Base-by-base conservation (phyloP, 2,113 vertebrate genomes). In the Nanorana parkeri region DNA sequence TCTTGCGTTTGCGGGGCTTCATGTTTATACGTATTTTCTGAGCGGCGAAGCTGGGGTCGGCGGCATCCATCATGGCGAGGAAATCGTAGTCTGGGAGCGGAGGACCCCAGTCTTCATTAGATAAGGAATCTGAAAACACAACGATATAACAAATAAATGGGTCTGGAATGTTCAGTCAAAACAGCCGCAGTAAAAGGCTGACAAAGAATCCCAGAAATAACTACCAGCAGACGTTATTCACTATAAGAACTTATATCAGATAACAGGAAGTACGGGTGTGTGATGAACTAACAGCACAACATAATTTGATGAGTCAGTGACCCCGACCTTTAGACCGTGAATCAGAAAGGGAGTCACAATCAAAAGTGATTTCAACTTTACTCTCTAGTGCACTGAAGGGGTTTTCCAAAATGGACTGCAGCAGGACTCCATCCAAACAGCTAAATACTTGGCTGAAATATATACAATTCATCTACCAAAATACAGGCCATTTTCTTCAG, bases 71-170 rank as follows among this genome's bases (percentile, higher is more conserved):
- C 91, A 95, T 88, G 65, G 89, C 91, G 17, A 99, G 93, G 85
- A 98, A 98, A 86, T 98, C 84, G 0, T 95, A 95, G 41, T 96
- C 94, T 0, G 95, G 91, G 29, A 92, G 91, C 3, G 92, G 88
- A 10, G 97, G 96, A 64, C 87, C 92, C 96, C 97, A 97, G 19
- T 91, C 88, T 16, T 92, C 89, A 19, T 91, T 92, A 5, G 91
- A 89, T 86, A 98, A 88, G 82, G 86, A 85, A 77, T 92, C 97
- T 99, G 76, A 26, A 85, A 86, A 41, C 24, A 36, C 2, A 28
- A 17, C 19, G 60, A 72, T 55, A 13, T 55, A 55, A 60, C 11
- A 47, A 47, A 1, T 10, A 21, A 19, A 29, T 72, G 56, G 69
- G 17, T 47, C 23, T 28, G 20, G 3, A 56, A 1, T 19, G 26